Base-by-base conservation (phyloP, 2,888 invertebrate genomes). In the Sesia apiformis region DNA sequence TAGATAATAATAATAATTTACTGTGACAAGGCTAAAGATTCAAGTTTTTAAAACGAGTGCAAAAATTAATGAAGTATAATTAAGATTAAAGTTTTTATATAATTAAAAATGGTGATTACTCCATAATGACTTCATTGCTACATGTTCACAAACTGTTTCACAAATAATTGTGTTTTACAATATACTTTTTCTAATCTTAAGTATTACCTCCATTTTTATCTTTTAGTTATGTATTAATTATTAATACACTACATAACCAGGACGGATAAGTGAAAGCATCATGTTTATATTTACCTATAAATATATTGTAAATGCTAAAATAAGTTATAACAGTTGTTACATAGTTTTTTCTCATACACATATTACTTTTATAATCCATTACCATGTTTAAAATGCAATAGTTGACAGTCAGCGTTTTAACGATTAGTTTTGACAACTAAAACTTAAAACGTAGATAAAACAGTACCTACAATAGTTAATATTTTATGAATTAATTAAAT, bases 381-480 rank as follows among this genome's bases (percentile, higher is more conserved):
- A 70, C 87, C 90, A 89, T 87, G 67, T 80, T 74, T 78, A 90
- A 89, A 90, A 85, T 85, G 89, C 90, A 90, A 90, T 90, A 90
- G 90, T 77, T 72, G 69, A 69, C 65, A 60, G 65, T 71, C 65
- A 64, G 55, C 57, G 63, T 62, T 68, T 70, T 63, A 53, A 58
- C 60, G 62, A 60, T 56, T 52, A 52, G 62, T 57, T 57, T 43
- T 23, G 23, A 55, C 49, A 23, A 51, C 38, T 52, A 39, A 52
- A 50, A 38, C 49, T 52, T 5, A 52, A 41, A 50, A n/a, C 40
- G 52, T 55, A 55, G 57, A 56, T 55, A 53, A 55, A 54, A 85
- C 84, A 79, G 82, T 75, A 76, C 73, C 63, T 77, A 81, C 88
- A 88, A 88, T 88, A 89, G 88, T 73, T 85, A 76, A 76, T 74